A percentile compares a stretch with the other conserved stretches of the same genome.
Conservation (phyloP, 2,113 vertebrate species). For the Nannobrachium achirus region DNA sequence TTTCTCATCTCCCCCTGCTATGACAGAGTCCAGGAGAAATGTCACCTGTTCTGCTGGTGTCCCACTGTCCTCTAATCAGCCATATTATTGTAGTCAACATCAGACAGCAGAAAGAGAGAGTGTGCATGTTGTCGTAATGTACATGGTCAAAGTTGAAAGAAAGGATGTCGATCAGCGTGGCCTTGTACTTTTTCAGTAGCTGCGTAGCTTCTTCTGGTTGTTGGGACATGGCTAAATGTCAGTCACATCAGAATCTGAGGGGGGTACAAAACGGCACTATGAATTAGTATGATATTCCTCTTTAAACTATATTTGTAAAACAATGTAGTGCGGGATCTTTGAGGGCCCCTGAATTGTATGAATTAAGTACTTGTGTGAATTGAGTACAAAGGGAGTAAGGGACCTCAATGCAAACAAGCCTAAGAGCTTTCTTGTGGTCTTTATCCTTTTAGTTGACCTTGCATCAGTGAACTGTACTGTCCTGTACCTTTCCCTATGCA, state of each 20-base stretch:
- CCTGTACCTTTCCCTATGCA: too few relatives aligned
- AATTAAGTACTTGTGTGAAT: too few relatives aligned
- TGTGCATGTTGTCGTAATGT: conserved; percentile 76
- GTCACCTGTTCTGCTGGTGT: conserved; percentile 55
- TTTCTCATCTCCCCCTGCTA: conserved; percentile 53
- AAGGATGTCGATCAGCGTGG: conserved; percentile 66
- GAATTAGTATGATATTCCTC: background rate
- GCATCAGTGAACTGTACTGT: too few relatives aligned
- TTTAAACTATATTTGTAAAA: too few relatives aligned
- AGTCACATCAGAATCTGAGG: conserved; percentile 27
- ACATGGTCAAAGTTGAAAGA: conserved; percentile 71
- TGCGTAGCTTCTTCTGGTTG: conserved; percentile 41
- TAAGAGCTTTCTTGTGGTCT: too few relatives aligned
- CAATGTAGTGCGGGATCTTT: too few relatives aligned
- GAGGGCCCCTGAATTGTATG: too few relatives aligned
- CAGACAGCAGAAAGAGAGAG: conserved; percentile 61
- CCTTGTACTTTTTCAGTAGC: conserved; percentile 63
- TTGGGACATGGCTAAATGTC: conserved; percentile 51
- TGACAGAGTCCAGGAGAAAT: conserved; percentile 75
- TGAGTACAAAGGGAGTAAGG: too few relatives aligned
- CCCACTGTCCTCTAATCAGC: conserved; percentile 58
- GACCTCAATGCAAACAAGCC: too few relatives aligned
- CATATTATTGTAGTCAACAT: conserved; percentile 61
- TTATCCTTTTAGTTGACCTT: too few relatives aligned
- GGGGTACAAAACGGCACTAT: too few relatives aligned